Base-by-base conservation (phyloP, 2,888 invertebrate genomes). In the Mechanitis mazaeus region DNA sequence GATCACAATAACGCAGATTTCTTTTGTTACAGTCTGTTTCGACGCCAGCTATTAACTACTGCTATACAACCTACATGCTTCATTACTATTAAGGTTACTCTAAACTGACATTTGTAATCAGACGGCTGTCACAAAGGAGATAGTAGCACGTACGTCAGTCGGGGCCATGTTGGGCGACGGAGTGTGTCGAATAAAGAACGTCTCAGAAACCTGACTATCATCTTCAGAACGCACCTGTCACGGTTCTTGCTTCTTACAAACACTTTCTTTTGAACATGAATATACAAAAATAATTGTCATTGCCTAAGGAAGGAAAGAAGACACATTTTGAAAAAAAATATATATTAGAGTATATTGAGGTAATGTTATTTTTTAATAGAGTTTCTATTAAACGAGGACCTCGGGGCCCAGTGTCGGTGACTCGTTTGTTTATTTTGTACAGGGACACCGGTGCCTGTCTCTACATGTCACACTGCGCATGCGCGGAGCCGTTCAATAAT, bases 191-290 rank as follows among this genome's bases (percentile, higher is more conserved):
- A 80, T 78, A 81, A 79, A 81, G 82, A 78, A 80, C 68, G 75
- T 72, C 73, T 73, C 80, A 75, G 78, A 73, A 76, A 80, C 76
- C 79, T 78, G 78, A 72, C 76, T 72, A 72, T 75, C 78, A 74
- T 73, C 81, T 81, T 82, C 79, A 81, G 77, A 77, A 62, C 56
- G 56, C 59, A 71, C 72, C 71, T 71, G 85, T 85, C 83, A 87
- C 83, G 85, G 83, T 85, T 68, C 72, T 71, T 80, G 81, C 72
- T 76, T 76, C 75, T 73, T 76, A 75, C 76, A 73, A 78, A 75
- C 85, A 88, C 87, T 89, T 89, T 87, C 87, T 85, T 87, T 82
- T 82, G 78, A 80, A 83, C 80, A 78, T 81, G 77, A 84, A 62
- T 62, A 61, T 56, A 45, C 55, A 63, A 42, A 59, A 58, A 55